Percentiles rank a stretch among this genome's conserved stretches.
These are phyloP conservation scores for Trochalopteron elliotii DNA, from an alignment of 2,113 vertebrate genomes.

Conservation along the genomic window DNA sequence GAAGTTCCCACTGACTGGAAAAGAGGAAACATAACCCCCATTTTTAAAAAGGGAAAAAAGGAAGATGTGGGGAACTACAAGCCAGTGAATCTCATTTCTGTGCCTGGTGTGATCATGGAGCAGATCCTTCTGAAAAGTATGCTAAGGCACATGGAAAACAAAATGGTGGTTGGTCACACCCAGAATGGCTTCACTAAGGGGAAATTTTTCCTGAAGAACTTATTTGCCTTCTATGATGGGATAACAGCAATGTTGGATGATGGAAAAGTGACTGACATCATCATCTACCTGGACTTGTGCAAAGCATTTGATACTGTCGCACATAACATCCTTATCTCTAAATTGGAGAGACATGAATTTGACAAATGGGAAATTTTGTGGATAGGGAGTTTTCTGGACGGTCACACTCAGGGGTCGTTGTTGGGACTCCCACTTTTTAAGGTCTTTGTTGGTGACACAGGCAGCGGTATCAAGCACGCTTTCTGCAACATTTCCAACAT, in stretches of 20 bases:
- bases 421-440: background rate
- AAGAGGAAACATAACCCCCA: background rate
- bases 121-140: background rate
- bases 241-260: background rate
- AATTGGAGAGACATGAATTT: background rate
- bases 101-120: background rate
- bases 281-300: background rate
- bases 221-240: background rate
- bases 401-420: background rate
- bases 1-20: background rate
- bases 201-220: background rate
- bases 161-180: background rate
- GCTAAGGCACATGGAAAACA: background rate
- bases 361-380: background rate
- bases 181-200: background rate
- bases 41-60: background rate
- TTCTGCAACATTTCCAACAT: background rate
- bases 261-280: background rate
- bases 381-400: background rate
- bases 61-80: background rate
- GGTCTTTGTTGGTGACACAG: fast-evolving
- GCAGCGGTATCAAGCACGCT: background rate
- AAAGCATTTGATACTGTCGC: background rate
- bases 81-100: background rate
- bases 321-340: background rate